Evolutionary conservation across 2,797 vertebrate species (phyloP).

Genomic region (Mycteria americana): DNA sequence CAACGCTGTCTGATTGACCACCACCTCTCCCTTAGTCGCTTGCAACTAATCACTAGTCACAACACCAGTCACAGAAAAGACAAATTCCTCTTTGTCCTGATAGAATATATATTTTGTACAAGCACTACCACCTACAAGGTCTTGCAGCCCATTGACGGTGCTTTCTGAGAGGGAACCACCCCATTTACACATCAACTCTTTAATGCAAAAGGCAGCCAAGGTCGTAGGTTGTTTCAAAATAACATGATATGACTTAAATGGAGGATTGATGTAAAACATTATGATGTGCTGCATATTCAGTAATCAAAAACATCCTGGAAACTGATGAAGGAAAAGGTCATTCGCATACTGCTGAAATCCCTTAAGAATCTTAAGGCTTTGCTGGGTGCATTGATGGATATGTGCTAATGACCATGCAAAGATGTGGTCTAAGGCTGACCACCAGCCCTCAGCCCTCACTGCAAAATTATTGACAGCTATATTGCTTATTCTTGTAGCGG

Average conservation of each 20-base stretch:
- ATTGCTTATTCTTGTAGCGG: conserved; percentile 87
- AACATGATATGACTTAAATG: conserved; percentile 61
- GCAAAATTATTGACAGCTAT: conserved; percentile 83
- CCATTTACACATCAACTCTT: background rate
- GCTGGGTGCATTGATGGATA: conserved; percentile 60
- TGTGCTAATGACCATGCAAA: conserved; percentile 70
- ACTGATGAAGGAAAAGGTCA: conserved; percentile 71
- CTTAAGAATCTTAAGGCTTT: conserved; percentile 56
- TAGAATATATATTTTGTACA: background rate
- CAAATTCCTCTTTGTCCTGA: background rate
- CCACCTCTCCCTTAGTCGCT: background rate
- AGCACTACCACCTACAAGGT: background rate
- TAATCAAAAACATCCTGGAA: conserved; percentile 43
- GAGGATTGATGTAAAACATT: conserved; percentile 22
- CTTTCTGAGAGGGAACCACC: background rate
- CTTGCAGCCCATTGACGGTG: background rate
- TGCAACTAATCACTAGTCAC: background rate
- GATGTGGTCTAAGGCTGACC: conserved; percentile 75
- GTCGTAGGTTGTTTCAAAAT: background rate
- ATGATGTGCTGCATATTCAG: conserved; percentile 26
- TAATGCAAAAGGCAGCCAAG: background rate
- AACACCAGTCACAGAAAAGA: background rate
- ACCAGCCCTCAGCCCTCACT: conserved; percentile 58
- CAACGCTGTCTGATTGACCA: fast-evolving
- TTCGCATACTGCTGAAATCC: conserved; percentile 70